phyloP scores from a whole-genome alignment of 2,113 vertebrate species.

The Bos javanicus region DNA sequence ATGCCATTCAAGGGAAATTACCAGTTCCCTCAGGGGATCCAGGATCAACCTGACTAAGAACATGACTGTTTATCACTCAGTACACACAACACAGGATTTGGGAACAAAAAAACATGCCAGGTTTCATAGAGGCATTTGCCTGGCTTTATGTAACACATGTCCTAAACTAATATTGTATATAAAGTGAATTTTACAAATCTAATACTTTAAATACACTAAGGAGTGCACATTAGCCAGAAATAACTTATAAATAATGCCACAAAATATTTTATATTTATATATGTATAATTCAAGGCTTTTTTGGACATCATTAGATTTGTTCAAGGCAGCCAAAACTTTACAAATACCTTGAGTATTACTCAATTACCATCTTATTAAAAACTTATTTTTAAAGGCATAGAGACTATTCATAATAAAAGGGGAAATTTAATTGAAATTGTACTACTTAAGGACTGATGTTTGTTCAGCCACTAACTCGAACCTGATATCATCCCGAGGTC shows the following conservation, averaged over 20 bases:
- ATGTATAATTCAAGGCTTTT: background rate
- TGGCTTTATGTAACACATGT: background rate
- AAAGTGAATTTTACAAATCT: slow-evolving; percentile 33
- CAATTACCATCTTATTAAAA: slow-evolving; percentile 24
- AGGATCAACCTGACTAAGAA: background rate
- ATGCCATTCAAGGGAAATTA: background rate
- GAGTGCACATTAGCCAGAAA: background rate
- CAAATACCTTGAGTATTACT: background rate
- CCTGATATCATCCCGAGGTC: background rate
- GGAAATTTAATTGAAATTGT: background rate
- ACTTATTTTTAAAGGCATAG: background rate
- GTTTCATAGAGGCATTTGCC: background rate
- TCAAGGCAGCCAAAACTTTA: slow-evolving; percentile 25
- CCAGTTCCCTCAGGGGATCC: background rate
- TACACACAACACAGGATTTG: slow-evolving; percentile 11
- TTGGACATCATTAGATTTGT: background rate
- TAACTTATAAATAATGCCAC: background rate
- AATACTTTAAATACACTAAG: slow-evolving; percentile 27
- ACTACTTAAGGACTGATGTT: background rate
- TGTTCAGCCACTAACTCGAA: background rate
- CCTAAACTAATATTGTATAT: background rate
- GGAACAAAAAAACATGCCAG: background rate
- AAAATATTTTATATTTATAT: background rate
- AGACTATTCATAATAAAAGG: background rate
- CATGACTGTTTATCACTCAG: background rate